phyloP scores from a whole-genome alignment of 2,797 vertebrate genomes.

The Parotocinclus haroldoi region DNA sequence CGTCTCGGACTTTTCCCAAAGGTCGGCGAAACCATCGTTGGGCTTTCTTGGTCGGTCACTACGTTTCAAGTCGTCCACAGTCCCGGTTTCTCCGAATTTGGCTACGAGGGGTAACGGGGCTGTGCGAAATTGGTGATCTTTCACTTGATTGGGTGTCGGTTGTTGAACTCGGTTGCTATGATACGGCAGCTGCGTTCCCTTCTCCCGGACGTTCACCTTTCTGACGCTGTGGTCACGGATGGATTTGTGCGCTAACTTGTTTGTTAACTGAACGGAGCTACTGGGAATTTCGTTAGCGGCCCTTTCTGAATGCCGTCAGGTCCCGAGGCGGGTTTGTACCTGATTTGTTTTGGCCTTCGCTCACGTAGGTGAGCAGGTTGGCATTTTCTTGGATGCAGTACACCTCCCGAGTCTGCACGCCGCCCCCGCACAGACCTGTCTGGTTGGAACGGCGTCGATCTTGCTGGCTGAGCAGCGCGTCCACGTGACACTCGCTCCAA shows the following conservation, averaged over 20 bases:
- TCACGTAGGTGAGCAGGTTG: conserved; percentile 79
- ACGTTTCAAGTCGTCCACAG: too few relatives aligned
- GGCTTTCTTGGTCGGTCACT: too few relatives aligned
- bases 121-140: too few relatives aligned
- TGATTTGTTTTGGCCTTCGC: conserved; percentile 77
- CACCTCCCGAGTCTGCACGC: conserved; percentile 83
- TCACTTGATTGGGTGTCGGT: too few relatives aligned
- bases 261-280: background rate
- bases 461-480: conserved; percentile 88
- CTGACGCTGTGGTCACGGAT: background rate
- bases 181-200: too few relatives aligned
- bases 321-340: conserved; percentile 58
- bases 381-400: conserved; percentile 87
- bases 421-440: conserved; percentile 88
- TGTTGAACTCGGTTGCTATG: too few relatives aligned
- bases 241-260: too few relatives aligned
- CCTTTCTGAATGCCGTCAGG: background rate
- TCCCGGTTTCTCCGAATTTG: too few relatives aligned
- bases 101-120: too few relatives aligned
- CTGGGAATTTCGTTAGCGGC: too few relatives aligned
- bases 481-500: conserved; percentile 90
- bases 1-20: too few relatives aligned
- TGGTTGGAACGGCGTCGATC: conserved; percentile 88
- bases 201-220: background rate
- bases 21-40: too few relatives aligned